phyloP scores from a whole-genome alignment of 2,113 vertebrate genomes.

The Panthera leo region DNA sequence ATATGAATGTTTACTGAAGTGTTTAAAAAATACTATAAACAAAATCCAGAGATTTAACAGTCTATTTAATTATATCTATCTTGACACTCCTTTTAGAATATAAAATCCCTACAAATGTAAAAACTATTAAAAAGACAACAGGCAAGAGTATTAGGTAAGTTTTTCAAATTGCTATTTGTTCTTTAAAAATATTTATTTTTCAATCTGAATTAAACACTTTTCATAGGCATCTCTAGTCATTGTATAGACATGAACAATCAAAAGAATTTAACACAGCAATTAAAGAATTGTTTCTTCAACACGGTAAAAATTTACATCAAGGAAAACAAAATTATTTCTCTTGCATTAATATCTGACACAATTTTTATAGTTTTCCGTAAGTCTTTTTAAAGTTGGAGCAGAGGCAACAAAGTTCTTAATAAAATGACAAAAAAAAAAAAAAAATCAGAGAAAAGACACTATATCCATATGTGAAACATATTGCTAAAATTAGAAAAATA shows the following conservation, averaged over 20 bases:
- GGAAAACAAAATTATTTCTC: slow-evolving; percentile 11
- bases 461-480: neutral
- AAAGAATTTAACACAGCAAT: neutral
- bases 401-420: neutral
- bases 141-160: neutral
- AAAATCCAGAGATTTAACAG: slow-evolving; percentile 5
- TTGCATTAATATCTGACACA: neutral
- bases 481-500: neutral
- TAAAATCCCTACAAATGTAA: neutral
- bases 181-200: slow-evolving; percentile 7
- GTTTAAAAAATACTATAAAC: slow-evolving; percentile 33
- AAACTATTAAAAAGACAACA: neutral
- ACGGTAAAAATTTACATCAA: neutral
- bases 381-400: neutral
- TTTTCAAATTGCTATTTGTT: slow-evolving; percentile 35
- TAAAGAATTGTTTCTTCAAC: neutral
- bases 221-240: neutral
- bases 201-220: neutral
- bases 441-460: neutral
- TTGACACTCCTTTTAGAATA: slow-evolving; percentile 39
- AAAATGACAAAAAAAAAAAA: neutral
- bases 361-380: neutral
- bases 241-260: neutral
- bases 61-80: slow-evolving; percentile 20
- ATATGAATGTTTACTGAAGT: neutral